Conservation (phyloP, 2,888 invertebrate genomes). For the Nematopogon swammerdamellus region DNA sequence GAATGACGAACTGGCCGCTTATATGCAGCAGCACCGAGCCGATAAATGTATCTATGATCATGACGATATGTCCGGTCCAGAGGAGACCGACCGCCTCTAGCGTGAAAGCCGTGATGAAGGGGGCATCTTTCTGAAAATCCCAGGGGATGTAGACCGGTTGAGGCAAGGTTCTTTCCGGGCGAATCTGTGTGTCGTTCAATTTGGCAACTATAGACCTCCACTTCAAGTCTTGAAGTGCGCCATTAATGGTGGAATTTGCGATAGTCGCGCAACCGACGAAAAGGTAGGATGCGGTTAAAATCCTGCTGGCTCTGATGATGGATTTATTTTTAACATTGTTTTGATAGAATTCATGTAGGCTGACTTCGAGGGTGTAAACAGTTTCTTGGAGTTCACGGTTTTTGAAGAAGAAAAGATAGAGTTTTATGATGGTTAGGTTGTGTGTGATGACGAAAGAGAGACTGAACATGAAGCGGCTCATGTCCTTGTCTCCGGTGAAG, state of each 20-base stretch:
- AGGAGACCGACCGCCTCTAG: slow-evolving; percentile 38
- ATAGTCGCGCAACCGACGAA: slow-evolving; percentile 48
- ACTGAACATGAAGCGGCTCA: slow-evolving; percentile 46
- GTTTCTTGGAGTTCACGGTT: slow-evolving; percentile 37
- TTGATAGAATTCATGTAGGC: slow-evolving; percentile 33
- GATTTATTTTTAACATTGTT: slow-evolving; percentile 25
- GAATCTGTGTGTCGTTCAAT: slow-evolving; percentile 23
- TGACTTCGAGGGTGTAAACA: slow-evolving; percentile 33
- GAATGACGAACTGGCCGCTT: slow-evolving; percentile 36
- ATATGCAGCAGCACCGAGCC: slow-evolving; percentile 42
- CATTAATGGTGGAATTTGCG: slow-evolving; percentile 35
- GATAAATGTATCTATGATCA: slow-evolving; percentile 45
- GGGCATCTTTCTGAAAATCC: slow-evolving; percentile 31
- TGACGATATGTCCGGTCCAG: slow-evolving; percentile 48
- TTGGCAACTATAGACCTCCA: slow-evolving; percentile 30
- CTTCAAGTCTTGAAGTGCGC: slow-evolving; percentile 32
- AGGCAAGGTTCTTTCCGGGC: slow-evolving; percentile 31
- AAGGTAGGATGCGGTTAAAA: slow-evolving; percentile 32
- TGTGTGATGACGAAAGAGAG: slow-evolving; percentile 47
- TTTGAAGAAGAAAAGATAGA: slow-evolving; percentile 41
- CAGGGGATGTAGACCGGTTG: slow-evolving; percentile 49
- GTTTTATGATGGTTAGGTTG: slow-evolving; percentile 39
- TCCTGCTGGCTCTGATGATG: slow-evolving; percentile 29
- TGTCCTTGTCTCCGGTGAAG: slow-evolving; percentile 41
- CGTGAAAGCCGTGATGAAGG: slow-evolving; percentile 33